Evolutionary conservation across 1,140 invertebrate genomes (phyloP).

Genomic region (Polypedilum vanderplanki): DNA sequence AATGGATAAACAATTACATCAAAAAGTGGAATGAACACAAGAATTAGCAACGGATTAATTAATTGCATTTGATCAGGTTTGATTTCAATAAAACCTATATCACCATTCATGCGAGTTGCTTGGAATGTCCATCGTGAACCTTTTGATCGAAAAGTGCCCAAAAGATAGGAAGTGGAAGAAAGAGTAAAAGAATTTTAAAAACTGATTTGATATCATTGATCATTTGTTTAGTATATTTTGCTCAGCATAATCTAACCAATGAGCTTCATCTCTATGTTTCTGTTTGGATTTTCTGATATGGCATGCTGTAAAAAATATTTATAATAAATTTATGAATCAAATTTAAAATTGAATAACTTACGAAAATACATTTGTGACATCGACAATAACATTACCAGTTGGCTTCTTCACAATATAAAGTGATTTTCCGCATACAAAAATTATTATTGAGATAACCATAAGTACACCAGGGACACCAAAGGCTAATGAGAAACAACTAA

Average conservation of each 20-base stretch:
- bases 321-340: conserved; percentile 21
- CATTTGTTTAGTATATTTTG: conserved; percentile 54
- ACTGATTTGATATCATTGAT: conserved; percentile 65
- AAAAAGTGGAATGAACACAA: conserved; percentile 82
- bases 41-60: conserved; percentile 76
- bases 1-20: conserved; percentile 64
- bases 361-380: conserved; percentile 70
- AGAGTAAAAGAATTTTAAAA: conserved; percentile 60
- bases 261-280: conserved; percentile 49
- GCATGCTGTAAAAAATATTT: conserved; percentile 36
- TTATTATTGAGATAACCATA: conserved; percentile 59
- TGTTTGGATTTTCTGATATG: conserved; percentile 44
- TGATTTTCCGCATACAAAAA: conserved; percentile 71
- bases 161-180: conserved; percentile 72
- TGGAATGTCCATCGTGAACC: conserved; percentile 94
- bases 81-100: conserved; percentile 59
- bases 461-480: conserved; percentile 71
- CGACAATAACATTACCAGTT: conserved; percentile 72
- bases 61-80: conserved; percentile 89
- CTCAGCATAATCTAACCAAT: conserved; percentile 78
- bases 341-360: conserved; percentile 50
- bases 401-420: conserved; percentile 72
- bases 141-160: conserved; percentile 77
- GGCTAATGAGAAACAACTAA: conserved; percentile 67
- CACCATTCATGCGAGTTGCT: conserved; percentile 81